Evolutionary conservation across 1,140 invertebrate species (phyloP), one percentile per base, ranked within the genome.

Genomic region (Cecropterus lyciades): DNA sequence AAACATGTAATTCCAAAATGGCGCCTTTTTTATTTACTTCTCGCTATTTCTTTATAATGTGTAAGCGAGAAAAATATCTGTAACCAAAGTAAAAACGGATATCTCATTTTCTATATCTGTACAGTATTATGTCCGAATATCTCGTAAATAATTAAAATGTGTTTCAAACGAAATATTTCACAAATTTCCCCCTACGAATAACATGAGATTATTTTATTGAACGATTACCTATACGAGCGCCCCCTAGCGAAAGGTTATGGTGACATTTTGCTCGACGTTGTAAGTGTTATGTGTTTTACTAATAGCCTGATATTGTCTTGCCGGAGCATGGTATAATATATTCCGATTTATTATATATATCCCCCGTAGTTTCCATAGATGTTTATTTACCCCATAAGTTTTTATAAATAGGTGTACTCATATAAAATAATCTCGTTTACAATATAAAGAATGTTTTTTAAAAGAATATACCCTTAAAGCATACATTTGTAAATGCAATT

Each of bases 141-240:
- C n/a, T n/a, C n/a, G n/a, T n/a, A n/a, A n/a, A n/a, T n/a, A n/a
- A n/a, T n/a, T n/a, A n/a, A n/a, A n/a, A n/a, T n/a, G n/a, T n/a
- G n/a, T n/a, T n/a, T n/a, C n/a, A n/a, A n/a, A 62, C n/a, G 20
- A 33, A 37, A 13, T 10, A 43, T 63, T 69, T 69, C 75, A 78
- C 77, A 81, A 57, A 76, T 86, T 80, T 79, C n/a, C 53, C 20
- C 16, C 56, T 65, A 63, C 7, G 37, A 70, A 24, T 24, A 24
- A 24, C 59, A 77, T 79, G 88, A 89, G 88, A 91, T 91, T 91
- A 91, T 91, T 89, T 91, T 89, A 83, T 88, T 82, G 5, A 14
- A n/a, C n/a, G n/a, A n/a, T n/a, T n/a, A 42, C 59, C 57, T 62
- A 62, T 49, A 60, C 24, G 16, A 40, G 30, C n/a, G 15, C 11